Base-by-base conservation (phyloP, 1,140 invertebrate genomes). In the Drosophila malerkotliana region DNA sequence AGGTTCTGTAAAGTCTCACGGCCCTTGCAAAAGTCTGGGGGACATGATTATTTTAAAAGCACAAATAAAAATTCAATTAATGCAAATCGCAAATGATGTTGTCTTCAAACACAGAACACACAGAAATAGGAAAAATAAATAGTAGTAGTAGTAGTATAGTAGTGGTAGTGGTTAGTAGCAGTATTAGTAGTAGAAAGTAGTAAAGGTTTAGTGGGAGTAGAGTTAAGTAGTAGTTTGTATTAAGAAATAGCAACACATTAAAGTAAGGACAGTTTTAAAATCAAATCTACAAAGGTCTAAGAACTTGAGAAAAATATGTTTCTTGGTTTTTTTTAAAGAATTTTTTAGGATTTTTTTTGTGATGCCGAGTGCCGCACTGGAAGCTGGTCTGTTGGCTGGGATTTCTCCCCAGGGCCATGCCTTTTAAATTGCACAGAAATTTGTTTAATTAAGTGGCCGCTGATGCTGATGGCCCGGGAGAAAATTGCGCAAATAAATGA, bases 21-120 rank as follows among this genome's bases (percentile, higher is more conserved):
- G 51, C 93, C 94, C 91, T 96, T 95, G 91, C 96, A 97, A 92
- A 95, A 97, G 56, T 96, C 96, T 97, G 94, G 83, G 91, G 90
- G 91, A 92, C 91, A 92, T 92, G 90, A 92, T 89, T 81, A 85
- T 90, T 91, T 77, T 68, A 90, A 91, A 85, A 80, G 78, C 81
- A 90, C 83, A 90, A 85, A 88, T 72, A 90, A 83, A 82, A 88
- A 73, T 88, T 71, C 81, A 88, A 91, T 91, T 91, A 91, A 91
- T 91, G 90, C 91, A 91, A 89, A 90, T 90, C 74, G 82, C 69
- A 73, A 88, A 71, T 58, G 57, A 67, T 55, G 67, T 75, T 72
- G 53, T 75, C 61, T 41, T 64, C 14, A 60, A 67, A 77, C 52
- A 83, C 52, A 74, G 39, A 72, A 80, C 66, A 67, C 71, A 73